Percentiles rank a stretch among this genome's conserved stretches.
These are phyloP conservation scores for Circaetus gallicus DNA, from an alignment of 2,113 vertebrate genomes.

Conservation along the genomic window DNA sequence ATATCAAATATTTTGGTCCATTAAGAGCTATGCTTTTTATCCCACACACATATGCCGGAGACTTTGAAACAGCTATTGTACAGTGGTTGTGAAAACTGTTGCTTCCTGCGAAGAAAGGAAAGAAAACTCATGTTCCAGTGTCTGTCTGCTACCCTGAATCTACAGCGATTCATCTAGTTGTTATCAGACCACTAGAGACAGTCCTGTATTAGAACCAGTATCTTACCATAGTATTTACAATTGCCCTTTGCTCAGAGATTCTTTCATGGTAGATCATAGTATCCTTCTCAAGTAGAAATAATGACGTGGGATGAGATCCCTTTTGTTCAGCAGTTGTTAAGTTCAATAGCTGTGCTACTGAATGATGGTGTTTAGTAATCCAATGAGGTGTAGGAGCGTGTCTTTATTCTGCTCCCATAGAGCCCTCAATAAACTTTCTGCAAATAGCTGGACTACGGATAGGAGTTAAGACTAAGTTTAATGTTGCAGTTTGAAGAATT, in stretches of 20 bases:
- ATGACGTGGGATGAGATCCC: neutral
- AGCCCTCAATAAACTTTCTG: neutral
- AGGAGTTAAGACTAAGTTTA: neutral
- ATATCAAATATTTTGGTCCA: constrained; percentile 41
- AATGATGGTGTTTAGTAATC: neutral
- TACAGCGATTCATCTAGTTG: neutral
- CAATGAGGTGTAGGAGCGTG: neutral
- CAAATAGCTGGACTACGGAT: neutral
- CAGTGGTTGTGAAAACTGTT: neutral
- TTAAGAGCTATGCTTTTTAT: constrained; percentile 16
- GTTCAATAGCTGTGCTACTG: neutral
- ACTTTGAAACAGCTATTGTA: neutral
- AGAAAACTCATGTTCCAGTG: neutral
- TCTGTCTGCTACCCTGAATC: neutral
- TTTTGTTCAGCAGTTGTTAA: neutral
- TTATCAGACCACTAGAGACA: neutral
- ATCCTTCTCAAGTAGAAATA: neutral
- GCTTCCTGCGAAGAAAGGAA: neutral
- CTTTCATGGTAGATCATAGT: neutral
- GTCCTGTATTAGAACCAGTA: neutral
- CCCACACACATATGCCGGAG: neutral
- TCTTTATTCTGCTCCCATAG: neutral
- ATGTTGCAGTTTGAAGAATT: neutral
- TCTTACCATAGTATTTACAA: neutral
- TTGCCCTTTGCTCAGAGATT: neutral